Percentiles rank a stretch among this genome's conserved stretches.
phyloP scores from a whole-genome alignment of 2,113 vertebrate genomes.

The Eubucco bourcierii region DNA sequence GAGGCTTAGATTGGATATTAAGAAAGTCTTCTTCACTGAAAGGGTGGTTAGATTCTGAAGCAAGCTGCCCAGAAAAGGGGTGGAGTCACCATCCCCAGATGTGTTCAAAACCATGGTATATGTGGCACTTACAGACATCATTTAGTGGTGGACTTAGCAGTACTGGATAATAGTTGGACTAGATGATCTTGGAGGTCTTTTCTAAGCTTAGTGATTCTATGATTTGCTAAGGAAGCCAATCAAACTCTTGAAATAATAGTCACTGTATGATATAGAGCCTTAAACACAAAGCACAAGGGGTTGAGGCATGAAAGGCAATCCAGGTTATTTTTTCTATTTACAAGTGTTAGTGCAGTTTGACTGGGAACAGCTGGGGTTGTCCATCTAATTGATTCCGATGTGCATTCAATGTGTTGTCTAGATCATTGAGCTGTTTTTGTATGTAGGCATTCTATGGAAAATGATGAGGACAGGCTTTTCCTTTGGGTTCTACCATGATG shows the following conservation, averaged over 20 bases:
- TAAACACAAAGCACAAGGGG: neutral
- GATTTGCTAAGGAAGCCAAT: neutral
- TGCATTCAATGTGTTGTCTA: slow-evolving; percentile 24
- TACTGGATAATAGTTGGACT: too few species aligned
- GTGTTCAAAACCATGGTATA: too few species aligned
- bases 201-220: too few species aligned
- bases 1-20: too few species aligned
- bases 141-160: too few species aligned
- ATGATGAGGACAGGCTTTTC: neutral
- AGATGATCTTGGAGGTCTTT: too few species aligned
- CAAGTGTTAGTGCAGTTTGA: neutral
- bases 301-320: neutral
- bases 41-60: too few species aligned
- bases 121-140: too few species aligned
- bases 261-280: neutral
- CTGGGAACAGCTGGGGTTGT: slow-evolving; percentile 38
- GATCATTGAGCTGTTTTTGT: neutral
- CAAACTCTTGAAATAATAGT: neutral
- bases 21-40: too few species aligned
- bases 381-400: slow-evolving; percentile 18
- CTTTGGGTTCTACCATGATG: neutral
- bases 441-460: slow-evolving; percentile 9
- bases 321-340: neutral
- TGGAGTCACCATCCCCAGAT: too few species aligned
- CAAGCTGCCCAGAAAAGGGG: too few species aligned